These are phyloP conservation scores for Barbus barbus DNA, from an alignment of 2,113 vertebrate genomes.

Conservation along the genomic window DNA sequence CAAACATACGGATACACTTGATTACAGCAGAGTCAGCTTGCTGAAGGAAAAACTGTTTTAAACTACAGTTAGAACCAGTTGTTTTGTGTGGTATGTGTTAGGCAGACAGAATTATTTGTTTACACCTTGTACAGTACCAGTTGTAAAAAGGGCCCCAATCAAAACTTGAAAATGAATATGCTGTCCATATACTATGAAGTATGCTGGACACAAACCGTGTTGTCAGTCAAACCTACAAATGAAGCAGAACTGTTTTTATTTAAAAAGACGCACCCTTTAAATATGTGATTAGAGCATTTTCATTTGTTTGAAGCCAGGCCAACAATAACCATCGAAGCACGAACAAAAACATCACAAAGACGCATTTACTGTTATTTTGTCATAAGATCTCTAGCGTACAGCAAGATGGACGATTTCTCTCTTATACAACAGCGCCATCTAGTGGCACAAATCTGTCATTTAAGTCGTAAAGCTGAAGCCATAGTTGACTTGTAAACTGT, in stretches of 20 bases:
- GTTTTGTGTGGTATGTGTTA: background rate
- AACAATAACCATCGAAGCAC: background rate
- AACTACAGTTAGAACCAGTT: background rate
- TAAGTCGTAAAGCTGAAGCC: no score
- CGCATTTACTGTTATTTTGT: no score
- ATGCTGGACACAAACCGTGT: no score
- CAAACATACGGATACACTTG: background rate
- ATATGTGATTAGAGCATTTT: background rate
- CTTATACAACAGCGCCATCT: no score
- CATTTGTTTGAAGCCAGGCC: background rate
- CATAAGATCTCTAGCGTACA: no score
- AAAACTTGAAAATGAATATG: background rate
- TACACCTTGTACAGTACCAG: background rate
- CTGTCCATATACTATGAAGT: no score
- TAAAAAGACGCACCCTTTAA: background rate
- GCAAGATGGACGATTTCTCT: no score
- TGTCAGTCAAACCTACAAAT: background rate
- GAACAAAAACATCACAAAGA: background rate
- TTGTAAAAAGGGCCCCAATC: no score
- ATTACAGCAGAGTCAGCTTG: background rate
- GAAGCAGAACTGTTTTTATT: background rate
- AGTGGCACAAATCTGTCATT: no score
- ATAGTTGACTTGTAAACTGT: no score
- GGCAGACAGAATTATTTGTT: background rate
- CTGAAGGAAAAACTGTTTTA: background rate